Conservation (phyloP, 2,888 invertebrate species). For the Cetonia aurata region DNA sequence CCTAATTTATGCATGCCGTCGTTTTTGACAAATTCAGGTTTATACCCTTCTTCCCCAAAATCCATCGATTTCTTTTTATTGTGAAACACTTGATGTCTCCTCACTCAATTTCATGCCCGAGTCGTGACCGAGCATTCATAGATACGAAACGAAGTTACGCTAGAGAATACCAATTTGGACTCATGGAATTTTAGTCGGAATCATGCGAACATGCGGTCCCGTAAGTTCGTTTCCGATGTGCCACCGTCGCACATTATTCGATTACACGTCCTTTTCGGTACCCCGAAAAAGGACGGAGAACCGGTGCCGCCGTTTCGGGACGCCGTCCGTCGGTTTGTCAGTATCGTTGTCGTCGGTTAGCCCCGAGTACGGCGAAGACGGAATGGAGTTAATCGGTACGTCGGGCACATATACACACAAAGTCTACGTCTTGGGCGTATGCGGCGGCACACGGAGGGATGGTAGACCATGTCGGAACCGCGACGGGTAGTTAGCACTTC, state of each 20-base stretch:
- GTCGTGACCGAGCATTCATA: too few relatives aligned
- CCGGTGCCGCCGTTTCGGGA: conserved; percentile 4
- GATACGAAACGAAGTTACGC: background rate
- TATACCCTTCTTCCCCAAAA: too few relatives aligned
- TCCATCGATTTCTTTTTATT: too few relatives aligned
- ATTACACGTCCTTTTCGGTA: conserved; percentile 24
- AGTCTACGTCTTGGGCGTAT: conserved; percentile 40
- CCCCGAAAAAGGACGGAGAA: conserved; percentile 19
- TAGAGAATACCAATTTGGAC: conserved; percentile 18
- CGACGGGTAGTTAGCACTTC: conserved; percentile 52
- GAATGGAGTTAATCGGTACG: conserved; percentile 30
- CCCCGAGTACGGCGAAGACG: conserved; percentile 22
- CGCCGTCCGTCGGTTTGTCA: conserved; percentile 21
- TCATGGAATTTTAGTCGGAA: conserved; percentile 2
- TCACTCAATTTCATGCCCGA: too few relatives aligned
- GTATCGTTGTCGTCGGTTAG: conserved; percentile 34
- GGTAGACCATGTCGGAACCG: conserved; percentile 45
- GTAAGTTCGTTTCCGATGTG: conserved; percentile 33
- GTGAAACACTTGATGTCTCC: too few relatives aligned
- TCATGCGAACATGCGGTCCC: conserved; percentile 27
- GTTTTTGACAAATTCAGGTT: too few relatives aligned
- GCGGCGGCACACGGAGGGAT: conserved; percentile 32
- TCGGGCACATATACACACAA: conserved; percentile 19
- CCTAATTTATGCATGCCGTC: too few relatives aligned
- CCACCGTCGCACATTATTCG: conserved; percentile 22